Percentiles rank a stretch among this genome's conserved stretches.
Evolutionary conservation across 2,113 vertebrate genomes (phyloP).

Genomic region (Ammospiza caudacuta): DNA sequence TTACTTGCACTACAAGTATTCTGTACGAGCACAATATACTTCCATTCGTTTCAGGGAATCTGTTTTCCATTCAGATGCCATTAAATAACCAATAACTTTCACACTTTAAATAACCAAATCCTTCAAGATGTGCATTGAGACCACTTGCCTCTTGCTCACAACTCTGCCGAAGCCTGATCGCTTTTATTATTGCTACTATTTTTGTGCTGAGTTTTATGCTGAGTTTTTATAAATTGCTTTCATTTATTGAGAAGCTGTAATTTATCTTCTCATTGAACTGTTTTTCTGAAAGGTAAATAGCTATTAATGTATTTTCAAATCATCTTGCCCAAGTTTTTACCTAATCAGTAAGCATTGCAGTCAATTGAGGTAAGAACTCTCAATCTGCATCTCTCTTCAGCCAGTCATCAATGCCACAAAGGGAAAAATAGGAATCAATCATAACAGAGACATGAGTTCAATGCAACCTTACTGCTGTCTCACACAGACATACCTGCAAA

Average conservation of each 20-base stretch:
- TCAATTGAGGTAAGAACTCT: background rate
- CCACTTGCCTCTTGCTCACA: constrained; percentile 9
- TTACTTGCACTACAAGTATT: constrained; percentile 60
- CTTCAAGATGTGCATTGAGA: constrained; percentile 45
- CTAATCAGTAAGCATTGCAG: background rate
- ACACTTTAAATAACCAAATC: constrained; percentile 54
- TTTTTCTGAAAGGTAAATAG: background rate
- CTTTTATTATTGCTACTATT: background rate
- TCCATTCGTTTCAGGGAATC: constrained; percentile 21
- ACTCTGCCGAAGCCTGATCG: background rate
- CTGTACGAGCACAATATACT: background rate
- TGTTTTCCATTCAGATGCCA: constrained; percentile 53
- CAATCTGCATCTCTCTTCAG: background rate
- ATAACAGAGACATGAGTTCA: background rate
- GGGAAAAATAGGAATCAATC: background rate
- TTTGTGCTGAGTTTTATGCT: background rate
- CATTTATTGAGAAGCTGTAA: background rate
- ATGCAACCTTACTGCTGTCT: background rate
- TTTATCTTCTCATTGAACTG: background rate
- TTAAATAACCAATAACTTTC: constrained; percentile 63
- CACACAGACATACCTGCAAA: background rate
- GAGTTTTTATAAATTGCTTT: constrained; percentile 9
- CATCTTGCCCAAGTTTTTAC: background rate
- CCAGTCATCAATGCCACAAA: background rate
- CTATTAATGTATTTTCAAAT: background rate